Evolutionary conservation across 2,888 invertebrate species (phyloP).

Genomic region (Eretmocerus hayati): DNA sequence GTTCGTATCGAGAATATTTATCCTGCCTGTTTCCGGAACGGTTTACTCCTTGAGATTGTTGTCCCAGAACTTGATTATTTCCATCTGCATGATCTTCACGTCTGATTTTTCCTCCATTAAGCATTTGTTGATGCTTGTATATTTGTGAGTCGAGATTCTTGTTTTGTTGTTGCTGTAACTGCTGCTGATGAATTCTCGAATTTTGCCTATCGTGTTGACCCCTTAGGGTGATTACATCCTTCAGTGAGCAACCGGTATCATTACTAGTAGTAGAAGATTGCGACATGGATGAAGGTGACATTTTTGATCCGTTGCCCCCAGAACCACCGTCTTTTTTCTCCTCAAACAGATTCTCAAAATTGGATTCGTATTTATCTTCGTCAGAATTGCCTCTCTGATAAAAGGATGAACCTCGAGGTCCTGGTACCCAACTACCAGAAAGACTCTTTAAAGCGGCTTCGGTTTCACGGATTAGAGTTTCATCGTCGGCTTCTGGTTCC

Average conservation of each 20-base stretch:
- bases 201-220: slow-evolving; percentile 41
- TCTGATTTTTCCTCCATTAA: slow-evolving; percentile 27
- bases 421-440: slow-evolving; percentile 74
- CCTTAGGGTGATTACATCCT: slow-evolving; percentile 56
- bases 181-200: no score
- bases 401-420: slow-evolving; percentile 56
- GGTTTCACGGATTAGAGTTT: slow-evolving; percentile 78
- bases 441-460: slow-evolving; percentile 80
- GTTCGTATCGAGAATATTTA: slow-evolving; percentile 59
- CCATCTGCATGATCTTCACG: slow-evolving; percentile 45
- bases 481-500: slow-evolving; percentile 64
- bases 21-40: slow-evolving; percentile 35
- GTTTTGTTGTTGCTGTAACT: slow-evolving; percentile 26
- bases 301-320: no score
- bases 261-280: slow-evolving; percentile 54
- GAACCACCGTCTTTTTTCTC: slow-evolving; percentile 69
- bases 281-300: slow-evolving; percentile 61
- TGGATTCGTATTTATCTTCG: slow-evolving; percentile 63
- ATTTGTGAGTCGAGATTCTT: slow-evolving; percentile 27
- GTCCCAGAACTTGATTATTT: slow-evolving; percentile 46
- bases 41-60: slow-evolving; percentile 35
- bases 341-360: slow-evolving; percentile 78
- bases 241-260: slow-evolving; percentile 57
- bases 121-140: slow-evolving; percentile 36
- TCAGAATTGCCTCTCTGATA: slow-evolving; percentile 58